Conservation (phyloP, 2,113 vertebrate genomes). For the Scatophagus argus region DNA sequence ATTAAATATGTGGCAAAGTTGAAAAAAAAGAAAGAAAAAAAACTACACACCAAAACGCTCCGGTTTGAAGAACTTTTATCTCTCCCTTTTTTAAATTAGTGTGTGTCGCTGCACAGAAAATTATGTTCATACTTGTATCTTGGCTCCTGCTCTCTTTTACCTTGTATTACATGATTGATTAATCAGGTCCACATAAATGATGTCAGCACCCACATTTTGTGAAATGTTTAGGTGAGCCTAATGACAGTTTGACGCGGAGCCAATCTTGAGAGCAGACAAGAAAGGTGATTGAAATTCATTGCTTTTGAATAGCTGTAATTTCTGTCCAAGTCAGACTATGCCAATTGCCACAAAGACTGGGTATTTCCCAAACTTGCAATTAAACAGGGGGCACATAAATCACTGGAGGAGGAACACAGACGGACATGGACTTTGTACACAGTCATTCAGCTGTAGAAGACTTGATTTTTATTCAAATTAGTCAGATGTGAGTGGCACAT, state of each 20-base stretch:
- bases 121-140: neutral
- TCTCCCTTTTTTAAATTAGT: too few relatives aligned
- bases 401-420: conserved; percentile 21
- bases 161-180: conserved; percentile 72
- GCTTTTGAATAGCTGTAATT: conserved; percentile 78
- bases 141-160: conserved; percentile 32
- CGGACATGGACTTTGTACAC: conserved; percentile 19
- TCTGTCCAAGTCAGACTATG: conserved; percentile 74
- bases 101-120: neutral
- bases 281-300: conserved; percentile 83
- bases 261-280: conserved; percentile 72
- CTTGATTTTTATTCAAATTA: conserved; percentile 38
- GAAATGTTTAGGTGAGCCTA: conserved; percentile 61
- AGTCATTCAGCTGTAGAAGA: conserved; percentile 18
- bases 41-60: too few relatives aligned
- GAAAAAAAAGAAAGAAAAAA: too few relatives aligned
- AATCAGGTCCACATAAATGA: conserved; percentile 66
- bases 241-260: conserved; percentile 69
- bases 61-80: too few relatives aligned
- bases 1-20: too few relatives aligned
- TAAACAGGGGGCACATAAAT: conserved; percentile 66
- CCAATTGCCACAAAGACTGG: conserved; percentile 54
- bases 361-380: conserved; percentile 69
- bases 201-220: conserved; percentile 60
- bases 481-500: conserved; percentile 26